These are phyloP conservation scores for Salvator merianae DNA, from an alignment of 2,113 vertebrate species.

Conservation along the genomic window DNA sequence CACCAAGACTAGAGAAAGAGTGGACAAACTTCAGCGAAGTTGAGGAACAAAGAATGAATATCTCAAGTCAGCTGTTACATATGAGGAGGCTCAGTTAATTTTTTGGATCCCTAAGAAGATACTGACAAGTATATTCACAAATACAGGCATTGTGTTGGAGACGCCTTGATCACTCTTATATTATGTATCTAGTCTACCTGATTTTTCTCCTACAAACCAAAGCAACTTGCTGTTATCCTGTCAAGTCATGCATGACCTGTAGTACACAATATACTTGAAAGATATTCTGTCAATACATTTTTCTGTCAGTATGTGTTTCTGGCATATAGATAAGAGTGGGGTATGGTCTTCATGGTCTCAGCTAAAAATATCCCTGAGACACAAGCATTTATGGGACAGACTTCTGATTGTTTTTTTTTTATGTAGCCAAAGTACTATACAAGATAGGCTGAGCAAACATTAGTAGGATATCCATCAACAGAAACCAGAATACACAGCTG, in stretches of 20 bases:
- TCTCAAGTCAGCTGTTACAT: too few relatives aligned
- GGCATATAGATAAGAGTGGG: background rate
- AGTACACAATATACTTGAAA: background rate
- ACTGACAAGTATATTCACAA: too few relatives aligned
- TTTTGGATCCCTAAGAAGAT: too few relatives aligned
- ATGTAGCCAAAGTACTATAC: background rate
- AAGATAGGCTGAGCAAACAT: background rate
- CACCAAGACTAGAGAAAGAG: too few relatives aligned
- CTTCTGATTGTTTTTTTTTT: background rate
- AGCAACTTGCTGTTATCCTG: background rate
- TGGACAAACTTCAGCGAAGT: too few relatives aligned
- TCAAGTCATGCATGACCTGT: background rate
- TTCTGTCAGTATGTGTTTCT: too few relatives aligned
- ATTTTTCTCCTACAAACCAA: background rate
- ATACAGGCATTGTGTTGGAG: too few relatives aligned
- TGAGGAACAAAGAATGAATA: too few relatives aligned
- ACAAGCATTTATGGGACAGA: background rate
- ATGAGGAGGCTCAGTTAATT: too few relatives aligned
- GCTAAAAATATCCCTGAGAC: background rate
- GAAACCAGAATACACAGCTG: background rate
- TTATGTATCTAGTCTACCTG: background rate
- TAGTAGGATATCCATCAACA: background rate
- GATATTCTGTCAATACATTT: background rate
- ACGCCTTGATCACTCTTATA: too few relatives aligned
- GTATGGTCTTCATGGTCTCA: background rate